Conservation (phyloP, 2,888 invertebrate species). For the Ormyrus thymus region DNA sequence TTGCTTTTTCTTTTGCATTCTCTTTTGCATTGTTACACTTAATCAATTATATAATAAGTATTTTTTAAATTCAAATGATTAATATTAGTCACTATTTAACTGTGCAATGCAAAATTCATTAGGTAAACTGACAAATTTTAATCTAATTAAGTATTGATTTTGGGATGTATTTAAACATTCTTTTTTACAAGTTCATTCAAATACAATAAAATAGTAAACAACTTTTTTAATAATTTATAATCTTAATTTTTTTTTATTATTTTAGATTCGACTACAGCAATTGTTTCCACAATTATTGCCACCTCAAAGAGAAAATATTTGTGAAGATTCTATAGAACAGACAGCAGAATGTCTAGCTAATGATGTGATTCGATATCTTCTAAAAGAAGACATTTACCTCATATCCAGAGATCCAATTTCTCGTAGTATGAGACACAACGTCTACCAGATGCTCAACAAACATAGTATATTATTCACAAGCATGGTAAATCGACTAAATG, state of each 20-base stretch:
- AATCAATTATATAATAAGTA: no score
- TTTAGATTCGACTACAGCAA: slow-evolving; percentile 71
- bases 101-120: no score
- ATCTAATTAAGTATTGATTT: no score
- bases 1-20: no score
- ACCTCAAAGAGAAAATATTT: slow-evolving; percentile 64
- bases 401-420: slow-evolving; percentile 74
- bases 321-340: slow-evolving; percentile 69
- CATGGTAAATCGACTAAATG: slow-evolving; percentile 74
- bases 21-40: no score
- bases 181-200: no score
- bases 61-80: no score
- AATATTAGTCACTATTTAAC: no score
- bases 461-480: slow-evolving; percentile 75
- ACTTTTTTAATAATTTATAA: no score
- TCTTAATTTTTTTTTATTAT: slow-evolving; percentile 16
- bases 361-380: slow-evolving; percentile 71
- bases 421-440: slow-evolving; percentile 74
- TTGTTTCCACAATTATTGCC: slow-evolving; percentile 70
- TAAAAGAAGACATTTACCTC: slow-evolving; percentile 72
- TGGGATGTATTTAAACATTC: no score
- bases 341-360: slow-evolving; percentile 70
- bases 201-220: no score
- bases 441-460: slow-evolving; percentile 74
- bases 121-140: no score